phyloP scores from a whole-genome alignment of 2,113 vertebrate genomes.

The Raja brachyura region DNA sequence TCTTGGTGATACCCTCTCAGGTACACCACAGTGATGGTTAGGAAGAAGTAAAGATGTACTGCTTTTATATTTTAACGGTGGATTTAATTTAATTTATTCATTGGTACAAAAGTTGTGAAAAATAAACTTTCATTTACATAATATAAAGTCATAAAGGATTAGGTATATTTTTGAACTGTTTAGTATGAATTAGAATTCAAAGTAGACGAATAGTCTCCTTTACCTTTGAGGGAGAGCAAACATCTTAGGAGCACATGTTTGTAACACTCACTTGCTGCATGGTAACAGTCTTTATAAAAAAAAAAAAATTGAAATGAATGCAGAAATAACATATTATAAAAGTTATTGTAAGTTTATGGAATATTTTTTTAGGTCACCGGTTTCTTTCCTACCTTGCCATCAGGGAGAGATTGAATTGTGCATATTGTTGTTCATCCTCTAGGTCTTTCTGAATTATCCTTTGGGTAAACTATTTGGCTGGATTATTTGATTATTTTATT shows the following conservation, averaged over 20 bases:
- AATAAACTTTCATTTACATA: neutral
- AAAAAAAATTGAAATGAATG: neutral
- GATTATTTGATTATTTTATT: neutral
- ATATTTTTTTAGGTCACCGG: neutral
- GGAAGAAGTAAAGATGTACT: neutral
- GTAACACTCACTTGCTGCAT: neutral
- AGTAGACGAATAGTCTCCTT: neutral
- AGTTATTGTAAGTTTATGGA: neutral
- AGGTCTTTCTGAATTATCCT: neutral
- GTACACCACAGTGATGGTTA: neutral
- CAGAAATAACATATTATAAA: neutral
- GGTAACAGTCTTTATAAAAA: neutral
- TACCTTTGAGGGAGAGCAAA: neutral
- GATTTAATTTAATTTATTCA: neutral
- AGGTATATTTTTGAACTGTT: neutral
- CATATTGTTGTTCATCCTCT: neutral
- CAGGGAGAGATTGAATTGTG: neutral
- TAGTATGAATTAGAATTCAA: neutral
- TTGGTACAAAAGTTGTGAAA: neutral
- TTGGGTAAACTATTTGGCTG: neutral
- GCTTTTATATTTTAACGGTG: neutral
- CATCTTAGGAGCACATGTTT: neutral
- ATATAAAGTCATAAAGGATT: neutral
- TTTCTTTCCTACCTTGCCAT: neutral
- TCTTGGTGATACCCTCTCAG: neutral